Base-by-base conservation (phyloP, 1,140 invertebrate genomes). In the Dreissena polymorpha region DNA sequence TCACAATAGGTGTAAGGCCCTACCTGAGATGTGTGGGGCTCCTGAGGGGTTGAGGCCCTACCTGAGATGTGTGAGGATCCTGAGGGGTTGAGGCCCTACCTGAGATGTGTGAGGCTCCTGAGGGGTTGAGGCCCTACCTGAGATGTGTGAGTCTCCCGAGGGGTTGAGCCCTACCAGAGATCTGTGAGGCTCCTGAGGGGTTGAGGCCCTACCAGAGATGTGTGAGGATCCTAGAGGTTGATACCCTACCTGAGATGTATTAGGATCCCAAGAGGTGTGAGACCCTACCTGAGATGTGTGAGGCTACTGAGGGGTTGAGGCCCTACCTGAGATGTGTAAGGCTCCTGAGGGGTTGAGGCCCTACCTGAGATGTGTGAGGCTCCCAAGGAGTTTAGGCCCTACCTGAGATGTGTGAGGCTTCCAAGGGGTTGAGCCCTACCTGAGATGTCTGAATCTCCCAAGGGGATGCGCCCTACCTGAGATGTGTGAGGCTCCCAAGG, bases 401-500 rank as follows among this genome's bases (percentile, higher is more conserved):
- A 87, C 86, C 88, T 79, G 12, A 87, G n/a, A 83, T 85, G 86
- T 21, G 72, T 84, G 7, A 89, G 81, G 53, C 78, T 86, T 0
- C 85, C 89, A 16, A 89, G 84, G n/a, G 79, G 74, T 55, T 74
- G 69, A 23, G 88, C n/a, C n/a, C n/a, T n/a, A 87, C 86, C 88
- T 79, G 12, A 87, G n/a, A 83, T 85, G 86, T 21, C 67, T 84
- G 7, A 89, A 77, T 39, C 78, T 86, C 0, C 85, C 89, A 16
- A 89, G 84, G n/a, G 79, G 74, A n/a, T n/a, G n/a, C n/a, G n/a
- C n/a, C n/a, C n/a, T n/a, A 87, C 86, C 88, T 79, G 12, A 87
- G n/a, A 83, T 85, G 86, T 21, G 72, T 84, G 7, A 89, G 81
- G 53, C 78, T 86, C 0, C 85, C 89, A 16, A 89, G 84, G n/a